A percentile compares a stretch with the other conserved stretches of the same genome.
Conservation (phyloP, 2,113 vertebrate genomes). For the Lethenteron reissneri region DNA sequence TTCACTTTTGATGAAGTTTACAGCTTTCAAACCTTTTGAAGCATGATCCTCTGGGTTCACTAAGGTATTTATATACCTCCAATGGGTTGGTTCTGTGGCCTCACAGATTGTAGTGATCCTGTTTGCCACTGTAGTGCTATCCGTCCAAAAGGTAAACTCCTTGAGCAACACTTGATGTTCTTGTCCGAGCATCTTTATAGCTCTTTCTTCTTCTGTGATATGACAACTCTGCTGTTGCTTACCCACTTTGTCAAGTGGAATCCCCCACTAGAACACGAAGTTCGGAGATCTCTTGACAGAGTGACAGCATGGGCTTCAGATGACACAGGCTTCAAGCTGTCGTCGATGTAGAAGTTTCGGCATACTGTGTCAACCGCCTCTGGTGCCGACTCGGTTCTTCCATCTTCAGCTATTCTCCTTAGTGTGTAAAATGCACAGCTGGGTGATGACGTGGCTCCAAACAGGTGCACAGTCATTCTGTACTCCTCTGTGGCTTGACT, state of each 20-base stretch:
- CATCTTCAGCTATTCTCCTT: constrained; percentile 8
- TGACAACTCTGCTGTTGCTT: neutral
- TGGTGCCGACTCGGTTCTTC: neutral
- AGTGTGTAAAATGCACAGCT: constrained; percentile 11
- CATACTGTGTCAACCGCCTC: neutral
- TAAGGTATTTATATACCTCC: constrained; percentile 9
- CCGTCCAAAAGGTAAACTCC: constrained; percentile 4
- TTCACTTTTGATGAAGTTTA: constrained; percentile 8
- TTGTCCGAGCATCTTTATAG: constrained; percentile 7
- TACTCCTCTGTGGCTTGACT: constrained; percentile 6
- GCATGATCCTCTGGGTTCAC: constrained; percentile 10
- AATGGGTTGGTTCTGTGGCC: constrained; percentile 8
- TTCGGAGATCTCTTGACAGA: constrained; percentile 6
- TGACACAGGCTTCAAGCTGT: neutral
- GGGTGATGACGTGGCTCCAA: constrained; percentile 11
- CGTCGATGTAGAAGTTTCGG: neutral
- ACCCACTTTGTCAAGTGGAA: constrained; percentile 5
- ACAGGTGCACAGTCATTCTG: constrained; percentile 9
- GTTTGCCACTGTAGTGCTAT: constrained; percentile 12
- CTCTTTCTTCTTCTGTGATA: constrained; percentile 8
- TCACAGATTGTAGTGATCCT: constrained; percentile 7
- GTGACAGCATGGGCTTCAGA: neutral
- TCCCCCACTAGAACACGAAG: neutral
- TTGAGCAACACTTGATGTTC: constrained; percentile 11
- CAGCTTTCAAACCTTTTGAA: constrained; percentile 8